Conservation (phyloP, 2,888 invertebrate genomes). For the Mythimna loreyi region DNA sequence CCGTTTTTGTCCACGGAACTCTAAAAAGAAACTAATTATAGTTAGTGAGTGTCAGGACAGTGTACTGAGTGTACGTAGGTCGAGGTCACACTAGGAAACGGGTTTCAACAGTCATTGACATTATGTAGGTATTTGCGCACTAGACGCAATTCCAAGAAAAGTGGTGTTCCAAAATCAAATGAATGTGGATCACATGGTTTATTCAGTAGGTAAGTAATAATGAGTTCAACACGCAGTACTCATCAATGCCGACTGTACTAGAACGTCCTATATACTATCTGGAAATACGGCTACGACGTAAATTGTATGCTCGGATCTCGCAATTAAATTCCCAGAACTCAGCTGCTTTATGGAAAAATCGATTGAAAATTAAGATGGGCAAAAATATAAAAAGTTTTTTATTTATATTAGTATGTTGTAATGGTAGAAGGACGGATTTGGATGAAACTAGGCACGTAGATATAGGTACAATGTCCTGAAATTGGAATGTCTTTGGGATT, state of each 20-base stretch:
- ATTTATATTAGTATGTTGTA: not conserved
- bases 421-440: too few species aligned
- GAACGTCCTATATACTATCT: slow-evolving; percentile 4
- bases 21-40: too few species aligned
- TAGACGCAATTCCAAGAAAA: slow-evolving; percentile 12
- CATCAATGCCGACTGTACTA: slow-evolving; percentile 5
- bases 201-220: slow-evolving; percentile 13
- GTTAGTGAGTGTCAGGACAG: not conserved
- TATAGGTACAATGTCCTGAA: too few species aligned
- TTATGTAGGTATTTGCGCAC: not conserved
- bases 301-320: not conserved
- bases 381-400: not conserved
- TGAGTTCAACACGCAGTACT: slow-evolving; percentile 18
- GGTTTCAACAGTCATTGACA: slow-evolving; percentile 4
- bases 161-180: not conserved
- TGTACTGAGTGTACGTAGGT: not conserved
- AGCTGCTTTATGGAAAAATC: too few species aligned
- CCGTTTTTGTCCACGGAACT: too few species aligned
- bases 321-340: not conserved
- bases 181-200: slow-evolving; percentile 26
- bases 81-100: not conserved
- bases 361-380: not conserved
- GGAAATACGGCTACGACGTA: not conserved
- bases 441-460: too few species aligned
- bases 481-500: too few species aligned